These are phyloP conservation scores for Zygaena filipendulae DNA, from an alignment of 2,888 invertebrate species.

Conservation along the genomic window DNA sequence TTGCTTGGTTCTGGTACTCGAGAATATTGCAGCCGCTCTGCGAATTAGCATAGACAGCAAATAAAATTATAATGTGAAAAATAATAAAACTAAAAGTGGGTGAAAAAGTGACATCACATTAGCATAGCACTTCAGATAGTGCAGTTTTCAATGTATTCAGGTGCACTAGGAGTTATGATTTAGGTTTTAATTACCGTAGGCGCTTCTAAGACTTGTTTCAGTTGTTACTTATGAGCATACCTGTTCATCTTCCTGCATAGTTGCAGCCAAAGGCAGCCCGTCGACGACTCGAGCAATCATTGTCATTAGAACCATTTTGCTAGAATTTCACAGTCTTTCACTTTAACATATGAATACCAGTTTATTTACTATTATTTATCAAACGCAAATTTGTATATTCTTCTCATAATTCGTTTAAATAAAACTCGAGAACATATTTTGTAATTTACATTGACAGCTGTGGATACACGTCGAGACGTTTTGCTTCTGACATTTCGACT, in stretches of 20 bases:
- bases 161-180: too few relatives aligned
- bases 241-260: slow-evolving; percentile 98
- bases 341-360: too few relatives aligned
- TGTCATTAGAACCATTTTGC: slow-evolving; percentile 94
- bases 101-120: slow-evolving; percentile 10
- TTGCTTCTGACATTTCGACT: slow-evolving; percentile 25
- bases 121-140: slow-evolving; percentile 15
- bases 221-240: too few relatives aligned
- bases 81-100: slow-evolving; percentile 20
- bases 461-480: slow-evolving; percentile 43
- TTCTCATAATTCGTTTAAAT: slow-evolving; percentile 48
- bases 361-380: too few relatives aligned
- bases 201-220: too few relatives aligned
- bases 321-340: slow-evolving; percentile 24
- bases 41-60: slow-evolving; percentile 47
- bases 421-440: slow-evolving; percentile 30
- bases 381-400: too few relatives aligned
- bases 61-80: slow-evolving; percentile 31
- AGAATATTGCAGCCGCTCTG: slow-evolving; percentile 93
- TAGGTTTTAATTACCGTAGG: too few relatives aligned
- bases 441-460: slow-evolving; percentile 31
- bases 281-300: slow-evolving; percentile 97
- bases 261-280: slow-evolving; percentile 94
- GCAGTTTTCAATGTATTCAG: too few relatives aligned
- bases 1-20: slow-evolving; percentile 99